phyloP scores from a whole-genome alignment of 2,113 vertebrate genomes.

The Equus przewalskii region DNA sequence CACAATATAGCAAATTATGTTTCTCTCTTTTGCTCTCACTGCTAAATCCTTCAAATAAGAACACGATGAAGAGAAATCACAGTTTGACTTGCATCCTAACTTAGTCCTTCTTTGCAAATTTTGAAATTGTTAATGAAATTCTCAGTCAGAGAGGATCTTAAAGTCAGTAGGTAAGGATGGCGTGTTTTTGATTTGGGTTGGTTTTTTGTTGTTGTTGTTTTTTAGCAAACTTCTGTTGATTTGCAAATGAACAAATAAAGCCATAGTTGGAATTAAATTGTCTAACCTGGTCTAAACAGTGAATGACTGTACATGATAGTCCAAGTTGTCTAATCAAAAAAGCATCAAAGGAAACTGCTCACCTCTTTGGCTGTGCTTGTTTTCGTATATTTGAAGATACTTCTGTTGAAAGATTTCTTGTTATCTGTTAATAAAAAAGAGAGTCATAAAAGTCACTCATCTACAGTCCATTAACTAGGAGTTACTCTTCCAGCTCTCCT shows the following conservation, averaged over 20 bases:
- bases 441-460: neutral
- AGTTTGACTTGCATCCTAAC: neutral
- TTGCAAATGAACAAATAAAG: neutral
- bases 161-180: neutral
- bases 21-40: neutral
- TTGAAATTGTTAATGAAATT: conserved; percentile 26
- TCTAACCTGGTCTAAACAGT: neutral
- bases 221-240: neutral
- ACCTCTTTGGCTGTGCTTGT: neutral
- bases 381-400: neutral
- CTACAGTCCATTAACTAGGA: neutral
- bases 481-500: neutral
- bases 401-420: neutral
- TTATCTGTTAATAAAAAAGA: conserved; percentile 34
- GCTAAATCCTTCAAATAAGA: neutral
- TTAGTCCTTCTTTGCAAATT: neutral
- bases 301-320: neutral
- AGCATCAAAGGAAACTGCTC: neutral
- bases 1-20: neutral
- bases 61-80: neutral
- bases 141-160: neutral
- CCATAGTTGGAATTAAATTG: neutral
- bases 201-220: neutral
- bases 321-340: neutral
- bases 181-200: neutral